Base-by-base conservation (phyloP, 2,888 invertebrate species). In the Meliscaeva auricollis region DNA sequence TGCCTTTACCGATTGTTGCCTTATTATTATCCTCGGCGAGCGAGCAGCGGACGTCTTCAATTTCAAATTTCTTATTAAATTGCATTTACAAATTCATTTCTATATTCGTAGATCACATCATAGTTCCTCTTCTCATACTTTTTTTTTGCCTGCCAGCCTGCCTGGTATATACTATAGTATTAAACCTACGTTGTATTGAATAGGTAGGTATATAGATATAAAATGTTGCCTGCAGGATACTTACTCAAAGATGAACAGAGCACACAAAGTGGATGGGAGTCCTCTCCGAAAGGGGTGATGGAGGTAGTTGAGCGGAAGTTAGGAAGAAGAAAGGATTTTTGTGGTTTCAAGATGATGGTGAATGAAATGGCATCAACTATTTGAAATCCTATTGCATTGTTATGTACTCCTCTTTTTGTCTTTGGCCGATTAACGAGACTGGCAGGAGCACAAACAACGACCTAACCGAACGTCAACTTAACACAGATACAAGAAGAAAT, bases 31-130 rank as follows among this genome's bases (percentile, higher is more conserved):
- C 26, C 4, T n/a, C 8, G 6, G 20, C 56, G 26, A 56, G 38
- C 60, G 38, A 22, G 48, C 17, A 54, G 2, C 30, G 54, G 38
- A 75, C 77, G 70, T 82, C 81, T 82, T 66, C 72, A 73, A 77
- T 82, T 72, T 82, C 66, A 77, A 72, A 66, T 56, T 76, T 77
- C 77, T 52, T 60, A 72, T 60, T 77, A 82, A 82, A 82, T 82
- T 82, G 82, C 77, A 66, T 72, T 82, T 68, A 76, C 72, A 76
- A 76, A 70, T 76, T 81, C 64, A 81, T 81, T 70, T 76, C 64
- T 46, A 64, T 46, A 64, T 41, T 80, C 60, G 26, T 58, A 75
- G 52, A 46, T 46, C 64, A 46, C 46, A 30, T 64, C 46, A 38
- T 46, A n/a, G 50, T 48, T 35, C 26, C 35, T 64, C n/a, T 56